phyloP scores from a whole-genome alignment of 1,140 invertebrate genomes.

The Orussus abietinus region DNA sequence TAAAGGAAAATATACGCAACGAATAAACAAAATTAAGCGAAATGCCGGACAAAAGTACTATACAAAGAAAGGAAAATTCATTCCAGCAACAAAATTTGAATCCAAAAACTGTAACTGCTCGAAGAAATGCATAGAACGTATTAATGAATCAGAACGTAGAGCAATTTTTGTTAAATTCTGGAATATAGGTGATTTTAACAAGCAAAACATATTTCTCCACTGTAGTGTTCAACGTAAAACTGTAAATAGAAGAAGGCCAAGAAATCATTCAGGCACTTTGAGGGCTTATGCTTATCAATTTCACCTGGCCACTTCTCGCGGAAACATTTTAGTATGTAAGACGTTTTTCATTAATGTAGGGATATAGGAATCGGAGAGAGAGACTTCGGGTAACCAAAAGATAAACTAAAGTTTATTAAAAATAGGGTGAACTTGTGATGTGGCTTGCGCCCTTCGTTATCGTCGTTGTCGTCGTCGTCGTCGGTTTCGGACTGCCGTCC shows the following conservation, averaged over 20 bases:
- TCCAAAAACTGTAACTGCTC: conserved; percentile 18
- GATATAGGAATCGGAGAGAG: no score
- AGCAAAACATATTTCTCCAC: conserved; percentile 20
- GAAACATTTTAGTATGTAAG: conserved; percentile 24
- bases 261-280: conserved; percentile 16
- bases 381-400: no score
- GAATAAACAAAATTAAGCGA: conserved; percentile 21
- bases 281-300: conserved; percentile 20
- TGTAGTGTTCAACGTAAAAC: conserved; percentile 15
- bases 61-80: conserved; percentile 18
- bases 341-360: conserved; percentile 24
- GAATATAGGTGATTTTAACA: conserved; percentile 20
- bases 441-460: no score
- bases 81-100: conserved; percentile 17
- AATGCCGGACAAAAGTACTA: conserved; percentile 16
- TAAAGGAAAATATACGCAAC: conserved; percentile 19
- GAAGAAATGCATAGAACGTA: conserved; percentile 14
- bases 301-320: conserved; percentile 13
- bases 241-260: conserved; percentile 18
- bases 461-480: no score
- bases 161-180: conserved; percentile 19
- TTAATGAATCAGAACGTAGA: conserved; percentile 19
- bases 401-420: no score
- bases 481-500: no score
- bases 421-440: no score